Conservation (phyloP, 2,113 vertebrate genomes). For the Lepus timidus region DNA sequence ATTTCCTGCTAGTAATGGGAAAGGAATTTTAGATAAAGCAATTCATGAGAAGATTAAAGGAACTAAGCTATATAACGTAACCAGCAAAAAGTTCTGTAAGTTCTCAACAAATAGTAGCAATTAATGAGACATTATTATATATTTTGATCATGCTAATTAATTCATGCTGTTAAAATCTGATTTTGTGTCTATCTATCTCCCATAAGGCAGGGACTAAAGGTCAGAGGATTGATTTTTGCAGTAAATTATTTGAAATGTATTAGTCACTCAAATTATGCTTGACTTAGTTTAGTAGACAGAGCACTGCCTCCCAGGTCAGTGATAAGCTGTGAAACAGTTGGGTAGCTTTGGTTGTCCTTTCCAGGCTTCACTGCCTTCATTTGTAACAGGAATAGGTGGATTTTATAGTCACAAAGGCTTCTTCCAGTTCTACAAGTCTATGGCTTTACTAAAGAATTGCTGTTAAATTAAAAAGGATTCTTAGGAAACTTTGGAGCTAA, state of each 20-base stretch:
- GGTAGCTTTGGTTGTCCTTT: constrained; percentile 12
- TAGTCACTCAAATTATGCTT: constrained; percentile 38
- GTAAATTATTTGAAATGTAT: constrained; percentile 2
- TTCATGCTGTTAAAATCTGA: background rate
- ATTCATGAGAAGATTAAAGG: background rate
- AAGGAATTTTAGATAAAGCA: constrained; percentile 7
- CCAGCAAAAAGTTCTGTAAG: background rate
- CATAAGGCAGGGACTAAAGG: background rate
- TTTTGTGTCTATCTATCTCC: background rate
- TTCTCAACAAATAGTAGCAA: background rate
- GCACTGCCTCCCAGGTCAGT: background rate
- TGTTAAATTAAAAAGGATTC: constrained; percentile 54
- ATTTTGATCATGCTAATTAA: constrained; percentile 27
- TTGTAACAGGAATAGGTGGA: constrained; percentile 52
- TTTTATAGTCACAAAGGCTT: constrained; percentile 69
- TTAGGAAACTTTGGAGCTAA: constrained; percentile 52
- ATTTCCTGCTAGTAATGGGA: constrained; percentile 53
- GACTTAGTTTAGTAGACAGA: constrained; percentile 37
- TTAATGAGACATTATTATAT: background rate
- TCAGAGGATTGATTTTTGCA: background rate
- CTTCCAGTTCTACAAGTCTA: constrained; percentile 70
- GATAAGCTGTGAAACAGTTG: constrained; percentile 57
- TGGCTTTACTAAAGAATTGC: constrained; percentile 2
- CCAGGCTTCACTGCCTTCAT: constrained; percentile 41
- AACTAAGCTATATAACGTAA: background rate